phyloP scores from a whole-genome alignment of 2,888 invertebrate genomes.

The Cosmorhoe ocellata region DNA sequence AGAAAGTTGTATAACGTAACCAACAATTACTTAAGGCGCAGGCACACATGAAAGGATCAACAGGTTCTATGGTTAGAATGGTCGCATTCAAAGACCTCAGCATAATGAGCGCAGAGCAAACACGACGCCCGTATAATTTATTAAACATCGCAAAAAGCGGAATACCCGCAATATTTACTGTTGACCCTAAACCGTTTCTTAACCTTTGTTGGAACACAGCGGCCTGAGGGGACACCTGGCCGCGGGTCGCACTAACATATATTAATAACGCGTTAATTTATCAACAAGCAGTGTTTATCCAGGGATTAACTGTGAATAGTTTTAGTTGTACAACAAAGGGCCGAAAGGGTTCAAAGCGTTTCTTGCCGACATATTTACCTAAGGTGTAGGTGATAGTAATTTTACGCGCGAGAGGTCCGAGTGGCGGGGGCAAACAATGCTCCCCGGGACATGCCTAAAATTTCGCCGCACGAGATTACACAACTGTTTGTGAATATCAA shows the following conservation, averaged over 20 bases:
- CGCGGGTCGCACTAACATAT: constrained; percentile 76
- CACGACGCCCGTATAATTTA: constrained; percentile 64
- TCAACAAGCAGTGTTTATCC: constrained; percentile 81
- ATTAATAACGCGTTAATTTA: constrained; percentile 82
- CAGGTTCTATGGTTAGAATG: constrained; percentile 42
- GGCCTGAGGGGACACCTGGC: constrained; percentile 76
- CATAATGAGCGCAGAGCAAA: constrained; percentile 58
- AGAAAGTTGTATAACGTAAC: constrained; percentile 10
- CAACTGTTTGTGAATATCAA: constrained; percentile 58
- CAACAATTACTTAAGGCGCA: constrained; percentile 22
- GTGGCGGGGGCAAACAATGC: constrained; percentile 59
- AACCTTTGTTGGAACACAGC: constrained; percentile 73
- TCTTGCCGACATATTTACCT: constrained; percentile 83
- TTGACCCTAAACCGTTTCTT: constrained; percentile 72
- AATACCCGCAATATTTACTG: constrained; percentile 73
- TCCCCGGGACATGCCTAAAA: constrained; percentile 60
- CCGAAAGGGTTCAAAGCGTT: constrained; percentile 81
- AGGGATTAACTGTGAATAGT: constrained; percentile 82
- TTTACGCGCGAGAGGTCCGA: constrained; percentile 79
- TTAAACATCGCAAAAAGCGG: constrained; percentile 70
- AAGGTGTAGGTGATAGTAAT: constrained; percentile 81
- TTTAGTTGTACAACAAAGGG: constrained; percentile 82
- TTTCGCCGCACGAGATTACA: constrained; percentile 54
- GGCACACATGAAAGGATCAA: constrained; percentile 41
- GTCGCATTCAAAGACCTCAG: constrained; percentile 42